A percentile compares a stretch with the other conserved stretches of the same genome.
These are phyloP conservation scores for Ciconia stormi DNA, from an alignment of 2,113 vertebrate genomes.

Conservation along the genomic window DNA sequence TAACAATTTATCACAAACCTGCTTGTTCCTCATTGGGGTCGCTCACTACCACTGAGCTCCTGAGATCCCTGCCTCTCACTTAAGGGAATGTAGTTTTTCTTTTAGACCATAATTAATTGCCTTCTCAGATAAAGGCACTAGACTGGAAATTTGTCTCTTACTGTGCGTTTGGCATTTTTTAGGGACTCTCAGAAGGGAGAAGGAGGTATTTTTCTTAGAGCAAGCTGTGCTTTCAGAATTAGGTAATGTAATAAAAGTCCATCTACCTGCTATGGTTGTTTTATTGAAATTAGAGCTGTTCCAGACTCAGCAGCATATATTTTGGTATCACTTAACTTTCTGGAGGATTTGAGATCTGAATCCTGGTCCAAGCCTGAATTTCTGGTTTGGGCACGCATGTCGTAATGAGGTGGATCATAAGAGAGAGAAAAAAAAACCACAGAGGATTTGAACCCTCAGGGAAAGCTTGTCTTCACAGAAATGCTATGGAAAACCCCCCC, in stretches of 20 bases:
- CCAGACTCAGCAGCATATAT: neutral
- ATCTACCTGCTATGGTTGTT: neutral
- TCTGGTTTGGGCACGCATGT: neutral
- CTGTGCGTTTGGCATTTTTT: neutral
- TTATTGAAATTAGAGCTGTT: neutral
- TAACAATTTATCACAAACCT: neutral
- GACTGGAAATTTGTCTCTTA: neutral
- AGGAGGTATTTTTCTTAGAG: neutral
- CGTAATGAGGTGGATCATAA: rapidly evolving
- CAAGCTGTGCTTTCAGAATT: neutral
- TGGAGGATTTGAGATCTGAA: neutral
- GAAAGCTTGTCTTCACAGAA: neutral
- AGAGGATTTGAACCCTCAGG: neutral
- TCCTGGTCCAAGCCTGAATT: neutral
- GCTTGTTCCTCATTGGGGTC: neutral
- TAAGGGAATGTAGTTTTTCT: neutral
- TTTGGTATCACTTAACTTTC: neutral
- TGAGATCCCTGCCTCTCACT: neutral
- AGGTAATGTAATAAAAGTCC: neutral
- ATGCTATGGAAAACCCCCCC: neutral
- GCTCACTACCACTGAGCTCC: neutral
- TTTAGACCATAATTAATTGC: neutral
- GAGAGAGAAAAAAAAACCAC: neutral
- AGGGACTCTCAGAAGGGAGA: neutral
- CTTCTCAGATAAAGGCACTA: neutral